phyloP scores from a whole-genome alignment of 2,113 vertebrate species.

The Callospermophilus lateralis region DNA sequence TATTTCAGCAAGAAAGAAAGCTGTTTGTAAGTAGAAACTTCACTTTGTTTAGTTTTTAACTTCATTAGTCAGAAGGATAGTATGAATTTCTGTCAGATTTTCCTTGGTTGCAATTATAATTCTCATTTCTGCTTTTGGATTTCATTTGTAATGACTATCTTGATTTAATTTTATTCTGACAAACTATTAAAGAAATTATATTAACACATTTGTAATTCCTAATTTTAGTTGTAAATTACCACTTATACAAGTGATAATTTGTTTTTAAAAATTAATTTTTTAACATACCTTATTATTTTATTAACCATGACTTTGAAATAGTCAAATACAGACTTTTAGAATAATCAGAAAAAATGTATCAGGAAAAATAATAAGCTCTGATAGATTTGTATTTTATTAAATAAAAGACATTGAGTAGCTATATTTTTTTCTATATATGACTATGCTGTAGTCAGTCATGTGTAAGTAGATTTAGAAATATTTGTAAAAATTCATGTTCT shows the following conservation, averaged over 20 bases:
- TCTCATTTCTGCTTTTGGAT: background rate
- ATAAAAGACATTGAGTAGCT: background rate
- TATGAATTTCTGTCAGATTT: background rate
- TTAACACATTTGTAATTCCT: background rate
- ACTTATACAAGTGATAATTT: constrained; percentile 35
- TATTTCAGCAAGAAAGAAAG: background rate
- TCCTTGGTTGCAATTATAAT: background rate
- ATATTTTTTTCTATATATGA: background rate
- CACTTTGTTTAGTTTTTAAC: constrained; percentile 17
- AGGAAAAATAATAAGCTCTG: background rate
- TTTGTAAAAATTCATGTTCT: constrained; percentile 43
- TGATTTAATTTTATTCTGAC: background rate
- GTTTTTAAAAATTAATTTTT: constrained; percentile 24
- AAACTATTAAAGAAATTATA: constrained; percentile 26
- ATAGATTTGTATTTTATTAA: background rate
- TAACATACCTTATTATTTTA: background rate
- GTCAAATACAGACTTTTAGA: background rate
- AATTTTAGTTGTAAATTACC: constrained; percentile 22
- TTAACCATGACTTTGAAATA: constrained; percentile 7
- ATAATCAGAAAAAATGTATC: background rate
- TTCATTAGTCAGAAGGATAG: background rate
- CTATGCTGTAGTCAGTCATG: background rate
- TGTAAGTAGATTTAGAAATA: background rate
- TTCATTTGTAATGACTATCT: constrained; percentile 31
- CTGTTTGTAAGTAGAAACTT: background rate